Evolutionary conservation across 2,797 vertebrate species (phyloP).

Genomic region (Scolopax bukidnonensis): DNA sequence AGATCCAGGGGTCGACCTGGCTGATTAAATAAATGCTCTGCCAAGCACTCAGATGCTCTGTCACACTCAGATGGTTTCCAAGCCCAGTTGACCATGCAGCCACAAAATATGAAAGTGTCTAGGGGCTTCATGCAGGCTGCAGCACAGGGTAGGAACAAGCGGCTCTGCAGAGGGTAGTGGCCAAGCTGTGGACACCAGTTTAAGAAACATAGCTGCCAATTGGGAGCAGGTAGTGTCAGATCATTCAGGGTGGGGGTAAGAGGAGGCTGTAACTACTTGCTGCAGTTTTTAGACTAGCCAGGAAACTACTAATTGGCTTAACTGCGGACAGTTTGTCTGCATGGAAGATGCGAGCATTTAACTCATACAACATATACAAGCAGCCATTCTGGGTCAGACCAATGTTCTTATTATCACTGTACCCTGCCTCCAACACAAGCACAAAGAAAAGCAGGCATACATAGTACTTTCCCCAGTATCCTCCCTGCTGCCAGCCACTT

Average conservation of each 20-base stretch:
- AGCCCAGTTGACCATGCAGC: neutral
- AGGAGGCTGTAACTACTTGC: neutral
- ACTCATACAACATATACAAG: neutral
- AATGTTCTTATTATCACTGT: neutral
- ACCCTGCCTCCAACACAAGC: neutral
- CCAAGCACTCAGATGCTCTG: neutral
- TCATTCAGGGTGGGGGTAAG: neutral
- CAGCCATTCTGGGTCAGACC: neutral
- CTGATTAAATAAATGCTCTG: neutral
- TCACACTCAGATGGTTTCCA: neutral
- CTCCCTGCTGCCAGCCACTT: neutral
- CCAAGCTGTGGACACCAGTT: neutral
- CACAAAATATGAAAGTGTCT: neutral
- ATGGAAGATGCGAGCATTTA: conserved; percentile 6
- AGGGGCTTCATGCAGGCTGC: neutral
- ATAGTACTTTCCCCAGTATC: neutral
- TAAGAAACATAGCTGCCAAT: neutral
- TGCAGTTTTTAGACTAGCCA: neutral
- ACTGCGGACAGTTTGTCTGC: conserved; percentile 26
- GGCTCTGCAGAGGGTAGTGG: neutral
- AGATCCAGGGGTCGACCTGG: fast-evolving
- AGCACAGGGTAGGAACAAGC: neutral
- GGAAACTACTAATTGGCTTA: conserved; percentile 19
- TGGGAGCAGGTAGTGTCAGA: neutral
- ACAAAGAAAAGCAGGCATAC: neutral